phyloP scores from a whole-genome alignment of 1,140 invertebrate genomes.

The Cylas formicarius region DNA sequence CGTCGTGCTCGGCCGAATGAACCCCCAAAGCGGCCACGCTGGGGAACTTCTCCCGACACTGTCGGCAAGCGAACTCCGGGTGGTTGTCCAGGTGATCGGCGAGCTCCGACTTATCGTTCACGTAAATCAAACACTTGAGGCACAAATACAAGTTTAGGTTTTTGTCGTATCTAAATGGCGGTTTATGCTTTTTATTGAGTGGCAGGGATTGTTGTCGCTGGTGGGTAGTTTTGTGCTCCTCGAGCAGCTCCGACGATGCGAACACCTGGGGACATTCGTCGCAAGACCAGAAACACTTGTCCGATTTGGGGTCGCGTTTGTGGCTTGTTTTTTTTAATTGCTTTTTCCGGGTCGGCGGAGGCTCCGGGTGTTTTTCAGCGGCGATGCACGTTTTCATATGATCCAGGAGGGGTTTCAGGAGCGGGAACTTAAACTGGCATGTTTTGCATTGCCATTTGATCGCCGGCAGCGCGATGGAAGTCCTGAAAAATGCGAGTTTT shows the following conservation, averaged over 20 bases:
- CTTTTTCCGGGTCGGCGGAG: background rate
- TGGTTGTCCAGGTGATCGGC: constrained; percentile 23
- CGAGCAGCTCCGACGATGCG: constrained; percentile 4
- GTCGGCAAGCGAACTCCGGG: constrained; percentile 5
- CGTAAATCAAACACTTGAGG: constrained; percentile 23
- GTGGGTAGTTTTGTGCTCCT: constrained; percentile 8
- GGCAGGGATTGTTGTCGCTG: background rate
- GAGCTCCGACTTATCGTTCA: constrained; percentile 18
- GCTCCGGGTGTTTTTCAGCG: background rate
- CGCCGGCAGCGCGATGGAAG: constrained; percentile 4
- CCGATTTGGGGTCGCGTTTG: background rate
- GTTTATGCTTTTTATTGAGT: background rate
- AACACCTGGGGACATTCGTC: constrained; percentile 16
- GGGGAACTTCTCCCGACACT: constrained; percentile 4
- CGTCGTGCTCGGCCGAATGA: constrained; percentile 9
- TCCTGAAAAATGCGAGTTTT: no score
- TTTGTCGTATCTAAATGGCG: background rate
- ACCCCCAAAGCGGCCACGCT: constrained; percentile 6
- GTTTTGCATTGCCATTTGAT: constrained; percentile 17
- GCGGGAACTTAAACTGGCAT: constrained; percentile 8
- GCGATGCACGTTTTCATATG: constrained; percentile 15
- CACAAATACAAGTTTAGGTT: constrained; percentile 22
- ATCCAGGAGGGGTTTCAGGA: background rate
- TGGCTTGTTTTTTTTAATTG: background rate
- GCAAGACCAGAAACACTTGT: constrained; percentile 17